Conservation (phyloP, 2,113 vertebrate genomes). For the Perccottus glenii region DNA sequence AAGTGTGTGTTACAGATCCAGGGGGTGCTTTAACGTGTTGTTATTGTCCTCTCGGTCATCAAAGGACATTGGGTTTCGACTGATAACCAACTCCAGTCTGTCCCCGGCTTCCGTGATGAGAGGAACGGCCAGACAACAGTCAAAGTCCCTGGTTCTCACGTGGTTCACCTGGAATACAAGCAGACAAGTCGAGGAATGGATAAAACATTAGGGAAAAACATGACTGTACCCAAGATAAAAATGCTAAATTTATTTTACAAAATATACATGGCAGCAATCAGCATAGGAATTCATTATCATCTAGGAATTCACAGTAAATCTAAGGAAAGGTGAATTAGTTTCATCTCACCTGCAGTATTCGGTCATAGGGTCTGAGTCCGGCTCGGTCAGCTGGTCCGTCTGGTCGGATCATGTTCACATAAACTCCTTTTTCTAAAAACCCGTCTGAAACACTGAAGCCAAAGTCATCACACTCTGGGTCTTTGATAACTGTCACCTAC, state of each 20-base stretch:
- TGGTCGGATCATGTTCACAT: slow-evolving; percentile 93
- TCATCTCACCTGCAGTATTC: slow-evolving; percentile 90
- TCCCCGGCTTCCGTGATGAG: slow-evolving; percentile 93
- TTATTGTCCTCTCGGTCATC: slow-evolving; percentile 65
- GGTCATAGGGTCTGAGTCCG: slow-evolving; percentile 92
- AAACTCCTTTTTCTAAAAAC: slow-evolving; percentile 94
- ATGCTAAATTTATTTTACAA: too few relatives aligned
- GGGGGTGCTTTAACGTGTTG: slow-evolving; percentile 61
- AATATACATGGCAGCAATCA: too few relatives aligned
- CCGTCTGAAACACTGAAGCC: slow-evolving; percentile 97
- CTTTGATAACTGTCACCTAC: slow-evolving; percentile 92
- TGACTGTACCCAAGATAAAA: too few relatives aligned
- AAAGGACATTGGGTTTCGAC: slow-evolving; percentile 85
- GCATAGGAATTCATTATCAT: too few relatives aligned
- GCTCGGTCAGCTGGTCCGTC: slow-evolving; percentile 93
- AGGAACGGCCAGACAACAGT: slow-evolving; percentile 94
- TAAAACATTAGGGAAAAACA: too few relatives aligned
- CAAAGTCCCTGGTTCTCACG: slow-evolving; percentile 90
- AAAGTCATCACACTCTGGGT: slow-evolving; percentile 89
- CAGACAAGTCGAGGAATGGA: background rate
- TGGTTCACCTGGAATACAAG: slow-evolving; percentile 84
- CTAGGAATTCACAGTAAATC: too few relatives aligned
- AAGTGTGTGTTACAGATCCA: slow-evolving; percentile 53
- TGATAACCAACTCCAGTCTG: slow-evolving; percentile 91
- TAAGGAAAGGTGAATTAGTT: background rate